These are phyloP conservation scores for Hemibagrus wyckioides DNA, from an alignment of 2,113 vertebrate genomes.

Conservation along the genomic window DNA sequence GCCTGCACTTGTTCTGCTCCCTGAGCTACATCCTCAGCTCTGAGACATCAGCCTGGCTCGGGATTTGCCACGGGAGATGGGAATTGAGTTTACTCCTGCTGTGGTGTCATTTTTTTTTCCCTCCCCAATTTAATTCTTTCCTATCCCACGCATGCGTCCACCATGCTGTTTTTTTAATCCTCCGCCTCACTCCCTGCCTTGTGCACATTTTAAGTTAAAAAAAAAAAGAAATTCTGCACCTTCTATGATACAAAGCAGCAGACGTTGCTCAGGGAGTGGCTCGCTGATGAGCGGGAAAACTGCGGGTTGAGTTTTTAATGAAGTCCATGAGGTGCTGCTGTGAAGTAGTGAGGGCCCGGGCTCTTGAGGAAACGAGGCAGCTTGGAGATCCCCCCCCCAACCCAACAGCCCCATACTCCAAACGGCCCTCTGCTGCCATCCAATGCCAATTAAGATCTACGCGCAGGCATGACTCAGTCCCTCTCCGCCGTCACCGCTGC, in stretches of 20 bases:
- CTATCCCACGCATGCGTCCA: conserved; percentile 22
- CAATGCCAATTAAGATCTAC: conserved; percentile 59
- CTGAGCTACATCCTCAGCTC: conserved; percentile 51
- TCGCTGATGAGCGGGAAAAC: conserved; percentile 37
- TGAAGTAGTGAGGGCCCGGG: conserved; percentile 43
- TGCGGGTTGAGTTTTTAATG: conserved; percentile 58
- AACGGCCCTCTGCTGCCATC: conserved; percentile 46
- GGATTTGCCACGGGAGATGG: conserved; percentile 30
- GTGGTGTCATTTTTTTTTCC: conserved; percentile 32
- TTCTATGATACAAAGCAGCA: conserved; percentile 34
- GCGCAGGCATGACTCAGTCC: conserved; percentile 28
- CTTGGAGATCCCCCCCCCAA: background rate
- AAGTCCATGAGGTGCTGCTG: conserved; percentile 57
- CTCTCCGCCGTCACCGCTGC: conserved; percentile 12
- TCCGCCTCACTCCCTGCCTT: conserved; percentile 25
- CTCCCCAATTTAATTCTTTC: conserved; percentile 29
- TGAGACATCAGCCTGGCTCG: conserved; percentile 28
- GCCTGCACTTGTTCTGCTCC: conserved; percentile 41
- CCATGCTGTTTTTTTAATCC: conserved; percentile 26
- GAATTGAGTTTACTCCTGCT: conserved; percentile 50
- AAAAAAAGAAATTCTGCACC: conserved; percentile 45
- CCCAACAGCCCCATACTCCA: background rate
- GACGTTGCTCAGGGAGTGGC: conserved; percentile 32
- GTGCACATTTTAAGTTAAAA: conserved; percentile 26
- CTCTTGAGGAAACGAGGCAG: conserved; percentile 23